These are phyloP conservation scores for Dromius quadrimaculatus DNA, from an alignment of 2,888 invertebrate genomes.

Conservation along the genomic window DNA sequence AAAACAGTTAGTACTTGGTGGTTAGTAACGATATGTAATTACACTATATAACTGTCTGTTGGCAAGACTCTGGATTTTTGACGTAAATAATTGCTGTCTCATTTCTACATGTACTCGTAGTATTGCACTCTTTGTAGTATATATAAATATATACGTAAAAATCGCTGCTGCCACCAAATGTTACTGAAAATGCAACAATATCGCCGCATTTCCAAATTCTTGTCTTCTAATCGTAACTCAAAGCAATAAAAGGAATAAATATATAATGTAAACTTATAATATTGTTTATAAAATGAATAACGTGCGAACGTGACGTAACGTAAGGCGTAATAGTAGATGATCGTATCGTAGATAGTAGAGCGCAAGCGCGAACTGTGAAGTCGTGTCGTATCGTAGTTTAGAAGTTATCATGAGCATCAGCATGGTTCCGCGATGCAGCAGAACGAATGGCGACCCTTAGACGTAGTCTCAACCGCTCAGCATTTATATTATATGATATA, in stretches of 20 bases:
- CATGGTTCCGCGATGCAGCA: constrained; percentile 59
- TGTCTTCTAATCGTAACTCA: constrained; percentile 67
- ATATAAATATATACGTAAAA: not conserved
- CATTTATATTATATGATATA: constrained; percentile 63
- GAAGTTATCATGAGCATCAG: constrained; percentile 19
- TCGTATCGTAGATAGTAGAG: constrained; percentile 31
- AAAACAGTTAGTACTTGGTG: not conserved
- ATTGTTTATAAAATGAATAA: constrained; percentile 46
- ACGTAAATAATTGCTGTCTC: not conserved
- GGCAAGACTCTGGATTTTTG: not conserved
- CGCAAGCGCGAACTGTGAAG: not conserved
- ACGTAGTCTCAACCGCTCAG: constrained; percentile 65
- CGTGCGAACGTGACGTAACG: constrained; percentile 24
- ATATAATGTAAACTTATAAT: constrained; percentile 54
- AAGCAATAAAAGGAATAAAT: constrained; percentile 66
- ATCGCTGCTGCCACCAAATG: not conserved
- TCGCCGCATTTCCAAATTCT: constrained; percentile 59
- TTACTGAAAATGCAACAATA: not conserved
- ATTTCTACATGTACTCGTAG: constrained; percentile 12
- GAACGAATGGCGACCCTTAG: constrained; percentile 66
- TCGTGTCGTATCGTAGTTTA: constrained; percentile 16
- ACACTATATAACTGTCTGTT: not conserved
- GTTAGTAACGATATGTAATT: not conserved
- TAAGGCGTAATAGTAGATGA: constrained; percentile 18
- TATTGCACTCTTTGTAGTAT: not conserved